Evolutionary conservation across 2,113 vertebrate genomes (phyloP).

Genomic region (Archocentrus centrarchus): DNA sequence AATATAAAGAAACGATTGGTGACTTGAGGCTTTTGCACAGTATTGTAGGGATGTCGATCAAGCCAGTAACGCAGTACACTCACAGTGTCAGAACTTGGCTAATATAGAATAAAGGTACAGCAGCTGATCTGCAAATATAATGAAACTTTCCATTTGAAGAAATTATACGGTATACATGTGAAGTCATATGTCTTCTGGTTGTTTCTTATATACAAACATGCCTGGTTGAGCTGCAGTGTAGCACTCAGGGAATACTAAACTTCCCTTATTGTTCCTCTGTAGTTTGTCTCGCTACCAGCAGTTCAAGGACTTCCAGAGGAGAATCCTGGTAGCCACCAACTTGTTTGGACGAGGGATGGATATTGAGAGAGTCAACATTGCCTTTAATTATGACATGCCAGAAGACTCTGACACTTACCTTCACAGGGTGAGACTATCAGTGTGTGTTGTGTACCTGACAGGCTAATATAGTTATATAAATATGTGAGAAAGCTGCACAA

Average conservation of each 20-base stretch:
- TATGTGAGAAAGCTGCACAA: neutral
- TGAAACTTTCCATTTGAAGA: neutral
- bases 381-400: constrained; percentile 93
- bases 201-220: too few relatives aligned
- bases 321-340: constrained; percentile 90
- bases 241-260: neutral
- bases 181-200: too few relatives aligned
- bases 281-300: constrained; percentile 89
- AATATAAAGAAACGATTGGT: neutral
- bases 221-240: neutral
- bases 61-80: neutral
- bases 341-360: constrained; percentile 91
- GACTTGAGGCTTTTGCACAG: neutral
- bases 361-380: constrained; percentile 89
- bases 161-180: too few relatives aligned
- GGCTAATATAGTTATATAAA: neutral
- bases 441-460: constrained; percentile 15
- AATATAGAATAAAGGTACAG: too few relatives aligned
- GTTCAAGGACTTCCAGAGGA: constrained; percentile 90
- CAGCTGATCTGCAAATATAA: neutral
- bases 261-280: neutral
- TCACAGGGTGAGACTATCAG: constrained; percentile 81
- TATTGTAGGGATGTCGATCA: neutral
- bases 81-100: too few relatives aligned
- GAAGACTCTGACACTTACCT: constrained; percentile 91